These are phyloP conservation scores for Cancer borealis DNA, from an alignment of 2,888 invertebrate genomes.

Conservation along the genomic window DNA sequence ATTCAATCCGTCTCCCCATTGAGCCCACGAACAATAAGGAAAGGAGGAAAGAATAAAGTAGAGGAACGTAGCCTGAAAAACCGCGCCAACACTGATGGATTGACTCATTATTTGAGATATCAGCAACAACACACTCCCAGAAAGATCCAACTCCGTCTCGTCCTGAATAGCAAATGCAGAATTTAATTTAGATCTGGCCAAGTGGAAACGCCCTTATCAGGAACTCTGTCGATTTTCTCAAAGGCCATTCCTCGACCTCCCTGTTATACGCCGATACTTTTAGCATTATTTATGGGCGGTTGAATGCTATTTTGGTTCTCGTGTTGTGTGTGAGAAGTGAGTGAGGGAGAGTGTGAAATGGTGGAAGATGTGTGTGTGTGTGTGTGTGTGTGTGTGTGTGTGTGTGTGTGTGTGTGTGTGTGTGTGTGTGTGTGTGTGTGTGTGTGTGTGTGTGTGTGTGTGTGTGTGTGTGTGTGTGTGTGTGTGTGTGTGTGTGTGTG, in stretches of 20 bases:
- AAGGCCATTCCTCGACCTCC: conserved; percentile 53
- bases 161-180: conserved; percentile 75
- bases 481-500: conserved; percentile 36
- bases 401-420: conserved; percentile 3
- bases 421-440: conserved; percentile 57
- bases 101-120: conserved; percentile 71
- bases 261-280: conserved; percentile 54
- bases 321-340: neutral
- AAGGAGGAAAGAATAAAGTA: conserved; percentile 38
- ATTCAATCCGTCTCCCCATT: conserved; percentile 49
- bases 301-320: conserved; percentile 3
- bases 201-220: conserved; percentile 73
- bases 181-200: conserved; percentile 75
- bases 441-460: conserved; percentile 62
- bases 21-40: conserved; percentile 38
- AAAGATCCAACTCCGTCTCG: conserved; percentile 55
- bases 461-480: conserved; percentile 56
- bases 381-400: conserved; percentile 14
- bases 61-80: conserved; percentile 31
- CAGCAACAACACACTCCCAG: conserved; percentile 58
- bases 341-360: neutral
- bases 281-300: conserved; percentile 44
- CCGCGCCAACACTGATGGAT: conserved; percentile 71
- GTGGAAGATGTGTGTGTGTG: conserved; percentile 7
- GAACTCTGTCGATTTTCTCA: conserved; percentile 65